phyloP scores from a whole-genome alignment of 2,113 vertebrate species.

The Climacteris rufus region DNA sequence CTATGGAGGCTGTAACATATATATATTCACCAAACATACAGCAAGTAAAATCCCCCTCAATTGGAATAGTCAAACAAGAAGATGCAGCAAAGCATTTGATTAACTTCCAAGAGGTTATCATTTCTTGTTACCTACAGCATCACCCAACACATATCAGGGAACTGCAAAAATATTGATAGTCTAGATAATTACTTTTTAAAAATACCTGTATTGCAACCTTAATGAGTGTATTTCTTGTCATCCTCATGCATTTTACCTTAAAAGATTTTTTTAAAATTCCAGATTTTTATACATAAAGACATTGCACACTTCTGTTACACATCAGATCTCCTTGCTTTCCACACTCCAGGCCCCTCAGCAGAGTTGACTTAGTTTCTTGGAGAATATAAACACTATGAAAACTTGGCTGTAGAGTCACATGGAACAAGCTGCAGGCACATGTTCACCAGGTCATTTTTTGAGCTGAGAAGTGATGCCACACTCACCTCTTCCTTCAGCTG shows the following conservation, averaged over 20 bases:
- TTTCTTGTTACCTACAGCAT: background rate
- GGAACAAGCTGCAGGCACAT: background rate
- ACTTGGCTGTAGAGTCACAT: background rate
- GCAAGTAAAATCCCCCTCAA: background rate
- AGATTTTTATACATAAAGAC: background rate
- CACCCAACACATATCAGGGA: background rate
- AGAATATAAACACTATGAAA: background rate
- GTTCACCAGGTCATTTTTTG: background rate
- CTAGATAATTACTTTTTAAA: background rate
- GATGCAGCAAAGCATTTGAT: background rate
- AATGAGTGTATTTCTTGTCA: background rate
- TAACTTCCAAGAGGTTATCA: background rate
- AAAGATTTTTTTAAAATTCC: background rate
- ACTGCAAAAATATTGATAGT: background rate
- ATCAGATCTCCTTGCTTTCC: background rate
- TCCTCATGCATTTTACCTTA: background rate
- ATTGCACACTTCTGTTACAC: background rate
- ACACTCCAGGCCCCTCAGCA: background rate
- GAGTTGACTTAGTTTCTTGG: background rate
- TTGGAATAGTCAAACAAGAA: background rate
- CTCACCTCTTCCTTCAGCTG: constrained; percentile 78
- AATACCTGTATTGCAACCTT: background rate
- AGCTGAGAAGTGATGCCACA: background rate
- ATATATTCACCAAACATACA: background rate
- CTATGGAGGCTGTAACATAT: background rate